Conservation (phyloP, 2,888 invertebrate genomes). For the Phytoseiulus persimilis region DNA sequence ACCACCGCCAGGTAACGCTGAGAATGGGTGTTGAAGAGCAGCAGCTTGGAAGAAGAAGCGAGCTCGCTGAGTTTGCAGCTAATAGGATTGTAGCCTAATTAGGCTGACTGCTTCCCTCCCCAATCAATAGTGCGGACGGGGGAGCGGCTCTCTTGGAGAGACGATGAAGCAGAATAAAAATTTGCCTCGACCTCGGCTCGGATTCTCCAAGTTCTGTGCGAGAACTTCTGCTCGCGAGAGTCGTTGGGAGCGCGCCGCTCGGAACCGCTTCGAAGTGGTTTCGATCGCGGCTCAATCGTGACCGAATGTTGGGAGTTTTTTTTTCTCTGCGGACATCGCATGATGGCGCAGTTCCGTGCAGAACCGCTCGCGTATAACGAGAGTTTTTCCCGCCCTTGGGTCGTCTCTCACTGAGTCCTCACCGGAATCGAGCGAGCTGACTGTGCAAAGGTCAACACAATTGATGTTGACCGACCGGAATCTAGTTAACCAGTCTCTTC, state of each 20-base stretch:
- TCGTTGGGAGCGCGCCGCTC: no score
- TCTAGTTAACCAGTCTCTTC: neutral
- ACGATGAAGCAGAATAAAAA: neutral
- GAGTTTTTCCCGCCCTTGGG: no score
- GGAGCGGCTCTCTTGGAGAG: neutral
- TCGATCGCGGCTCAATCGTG: no score
- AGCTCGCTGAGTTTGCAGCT: neutral
- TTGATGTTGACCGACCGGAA: neutral
- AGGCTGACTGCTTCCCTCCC: neutral
- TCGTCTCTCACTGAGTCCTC: neutral
- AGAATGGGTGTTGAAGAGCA: neutral
- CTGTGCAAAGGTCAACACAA: neutral
- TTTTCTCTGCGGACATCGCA: neutral
- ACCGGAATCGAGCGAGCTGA: neutral
- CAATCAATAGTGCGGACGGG: neutral
- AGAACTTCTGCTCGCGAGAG: neutral
- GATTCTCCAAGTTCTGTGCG: neutral
- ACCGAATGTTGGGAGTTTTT: neutral
- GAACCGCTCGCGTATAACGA: neutral
- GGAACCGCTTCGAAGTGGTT: no score
- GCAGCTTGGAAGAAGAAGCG: neutral
- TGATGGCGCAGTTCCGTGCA: neutral
- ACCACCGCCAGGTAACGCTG: neutral
- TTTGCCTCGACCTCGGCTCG: neutral
- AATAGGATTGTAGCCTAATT: neutral